Percentiles rank a stretch among this genome's conserved stretches.
These are phyloP conservation scores for Euura lappo DNA, from an alignment of 1,140 invertebrate species.

Conservation along the genomic window DNA sequence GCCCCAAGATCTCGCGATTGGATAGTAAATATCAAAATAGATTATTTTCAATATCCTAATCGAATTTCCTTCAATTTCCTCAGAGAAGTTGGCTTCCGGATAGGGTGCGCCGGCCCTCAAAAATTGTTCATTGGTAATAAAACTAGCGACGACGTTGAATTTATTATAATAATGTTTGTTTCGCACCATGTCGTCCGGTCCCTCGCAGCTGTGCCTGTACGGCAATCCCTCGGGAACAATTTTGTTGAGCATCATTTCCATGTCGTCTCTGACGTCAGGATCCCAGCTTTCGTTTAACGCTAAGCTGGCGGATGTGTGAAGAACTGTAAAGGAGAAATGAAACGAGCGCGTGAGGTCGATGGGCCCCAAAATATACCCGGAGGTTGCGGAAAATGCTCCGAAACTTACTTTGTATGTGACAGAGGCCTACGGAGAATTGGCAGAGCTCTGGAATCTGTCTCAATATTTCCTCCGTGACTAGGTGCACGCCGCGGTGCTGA, in stretches of 20 bases:
- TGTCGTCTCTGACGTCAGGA: constrained; percentile 94
- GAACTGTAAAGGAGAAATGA: constrained; percentile 73
- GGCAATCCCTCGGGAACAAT: constrained; percentile 95
- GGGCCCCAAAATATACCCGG: no score
- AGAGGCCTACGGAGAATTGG: constrained; percentile 91
- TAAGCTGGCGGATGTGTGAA: constrained; percentile 96
- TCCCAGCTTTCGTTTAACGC: constrained; percentile 98
- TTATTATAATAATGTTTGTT: no score
- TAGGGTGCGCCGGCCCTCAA: no score
- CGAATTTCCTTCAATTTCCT: no score
- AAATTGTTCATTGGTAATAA: no score
- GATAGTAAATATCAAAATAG: no score
- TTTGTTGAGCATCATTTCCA: constrained; percentile 99
- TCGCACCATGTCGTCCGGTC: constrained; percentile 96
- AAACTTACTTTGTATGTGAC: constrained; percentile 93
- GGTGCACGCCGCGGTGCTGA: constrained; percentile 91
- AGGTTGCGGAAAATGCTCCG: constrained; percentile 19
- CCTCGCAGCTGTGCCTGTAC: constrained; percentile 96
- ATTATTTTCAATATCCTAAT: no score
- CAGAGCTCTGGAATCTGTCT: constrained; percentile 90
- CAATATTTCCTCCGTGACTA: constrained; percentile 94
- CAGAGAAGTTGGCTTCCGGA: no score
- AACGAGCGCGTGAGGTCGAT: no score
- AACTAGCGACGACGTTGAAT: no score
- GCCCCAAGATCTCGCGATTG: no score